A percentile compares a stretch with the other conserved stretches of the same genome.
These are phyloP conservation scores for Clupea harengus DNA, from an alignment of 2,113 vertebrate species.

Conservation along the genomic window DNA sequence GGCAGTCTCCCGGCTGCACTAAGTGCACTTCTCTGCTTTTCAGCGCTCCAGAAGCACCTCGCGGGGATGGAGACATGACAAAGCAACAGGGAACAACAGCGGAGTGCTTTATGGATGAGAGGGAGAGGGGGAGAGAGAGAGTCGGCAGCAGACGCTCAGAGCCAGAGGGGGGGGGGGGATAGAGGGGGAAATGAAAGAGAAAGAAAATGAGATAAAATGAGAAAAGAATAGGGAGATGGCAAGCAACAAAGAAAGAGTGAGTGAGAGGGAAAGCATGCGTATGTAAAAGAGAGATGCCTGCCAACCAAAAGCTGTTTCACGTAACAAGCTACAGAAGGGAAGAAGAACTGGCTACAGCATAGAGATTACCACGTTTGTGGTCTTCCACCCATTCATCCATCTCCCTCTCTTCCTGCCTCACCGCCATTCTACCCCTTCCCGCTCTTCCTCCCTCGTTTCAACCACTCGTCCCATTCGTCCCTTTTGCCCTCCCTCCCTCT, in stretches of 20 bases:
- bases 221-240: not conserved
- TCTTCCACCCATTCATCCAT: not conserved
- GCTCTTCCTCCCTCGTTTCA: not conserved
- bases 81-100: not conserved
- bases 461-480: not conserved
- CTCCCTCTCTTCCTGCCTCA: not conserved
- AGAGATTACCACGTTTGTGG: not conserved
- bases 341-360: not conserved
- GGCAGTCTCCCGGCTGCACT: not conserved
- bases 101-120: not conserved
- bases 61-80: not conserved
- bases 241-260: slow-evolving; percentile 24
- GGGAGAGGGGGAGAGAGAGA: not conserved
- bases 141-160: not conserved
- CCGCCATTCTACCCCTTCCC: no score
- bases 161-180: not conserved
- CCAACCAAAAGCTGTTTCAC: not conserved
- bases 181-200: not conserved
- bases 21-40: slow-evolving; percentile 1
- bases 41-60: not conserved
- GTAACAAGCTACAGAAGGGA: not conserved
- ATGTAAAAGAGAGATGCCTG: not conserved
- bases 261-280: not conserved
- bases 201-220: not conserved
- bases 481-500: not conserved